Evolutionary conservation across 2,888 invertebrate species (phyloP), one percentile per base, ranked within the genome.

Genomic region (Drosophila subquinaria): DNA sequence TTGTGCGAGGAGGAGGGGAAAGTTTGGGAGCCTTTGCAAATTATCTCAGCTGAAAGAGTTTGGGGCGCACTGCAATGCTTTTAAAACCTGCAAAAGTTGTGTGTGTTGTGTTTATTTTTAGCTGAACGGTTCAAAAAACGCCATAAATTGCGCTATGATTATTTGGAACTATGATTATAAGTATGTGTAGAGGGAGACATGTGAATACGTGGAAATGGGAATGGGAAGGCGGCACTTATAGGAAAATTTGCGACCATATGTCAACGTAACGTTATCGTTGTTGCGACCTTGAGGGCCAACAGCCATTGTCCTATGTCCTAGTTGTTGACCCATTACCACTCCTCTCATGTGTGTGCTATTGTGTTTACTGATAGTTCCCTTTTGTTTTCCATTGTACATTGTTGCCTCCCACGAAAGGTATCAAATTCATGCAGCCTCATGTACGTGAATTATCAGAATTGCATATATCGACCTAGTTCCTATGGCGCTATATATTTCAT

Each of bases 291-390:
- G 71, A 35, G 17, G 17, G 30, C 36, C 33, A 48, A 60, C 62
- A 71, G 63, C 67, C 63, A 69, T 73, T 73, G 84, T 81, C 77
- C 83, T 76, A 59, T 42, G 43, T 43, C 43, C 43, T 17, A 56
- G 56, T 45, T 43, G 13, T n/a, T 35, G 5, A 20, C 20, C 17
- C 50, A 17, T 30, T 1, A 1, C 8, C 36, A 11, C n/a, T 6
- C 20, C 36, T 8, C 20, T 13, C 17, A 15, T 48, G 48, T 30
- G 30, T 48, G 33, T 48, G 48, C 5, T 27, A 6, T 27, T 27
- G 27, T 27, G 5, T 27, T 27, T 27, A 6, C 27, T 48, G 48
- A 8, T 30, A 27, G 27, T 30, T 50, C 11, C 6, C 15, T 17
- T 23, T 45, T 45, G 48, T 17, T 35, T 17, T 20, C 15, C 50